A percentile compares a stretch with the other conserved stretches of the same genome.
phyloP scores from a whole-genome alignment of 2,113 vertebrate species.

The Vicugna pacos region DNA sequence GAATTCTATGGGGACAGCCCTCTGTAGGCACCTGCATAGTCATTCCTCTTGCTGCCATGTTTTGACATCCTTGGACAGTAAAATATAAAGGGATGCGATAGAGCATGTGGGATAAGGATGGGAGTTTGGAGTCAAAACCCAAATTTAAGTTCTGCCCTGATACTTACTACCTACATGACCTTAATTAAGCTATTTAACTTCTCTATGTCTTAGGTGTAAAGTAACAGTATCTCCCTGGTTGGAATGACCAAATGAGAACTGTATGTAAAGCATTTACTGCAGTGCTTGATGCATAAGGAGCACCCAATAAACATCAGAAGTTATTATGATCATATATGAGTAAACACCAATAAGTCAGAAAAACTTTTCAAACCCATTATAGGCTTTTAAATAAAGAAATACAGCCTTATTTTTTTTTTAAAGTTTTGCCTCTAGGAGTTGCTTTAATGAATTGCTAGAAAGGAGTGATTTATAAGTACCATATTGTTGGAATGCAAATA shows the following conservation, averaged over 20 bases:
- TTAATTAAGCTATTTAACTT: slow-evolving; percentile 3
- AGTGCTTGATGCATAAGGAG: background rate
- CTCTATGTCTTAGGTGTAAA: slow-evolving; percentile 20
- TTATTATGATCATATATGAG: slow-evolving; percentile 46
- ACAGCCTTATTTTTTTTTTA: slow-evolving; percentile 56
- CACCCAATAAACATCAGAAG: slow-evolving; percentile 19
- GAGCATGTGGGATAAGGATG: background rate
- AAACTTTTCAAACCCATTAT: slow-evolving; percentile 58
- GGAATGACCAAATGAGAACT: background rate
- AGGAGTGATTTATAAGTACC: slow-evolving; percentile 76
- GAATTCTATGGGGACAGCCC: background rate
- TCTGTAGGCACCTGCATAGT: background rate
- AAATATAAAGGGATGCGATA: background rate
- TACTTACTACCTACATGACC: background rate
- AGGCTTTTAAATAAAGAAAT: slow-evolving; percentile 65
- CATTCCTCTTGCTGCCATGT: background rate
- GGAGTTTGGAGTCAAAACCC: background rate
- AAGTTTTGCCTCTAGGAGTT: slow-evolving; percentile 68
- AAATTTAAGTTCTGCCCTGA: slow-evolving; percentile 46
- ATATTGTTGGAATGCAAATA: slow-evolving; percentile 75
- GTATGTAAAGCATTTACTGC: slow-evolving; percentile 12
- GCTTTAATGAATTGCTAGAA: slow-evolving; percentile 75
- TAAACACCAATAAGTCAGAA: slow-evolving; percentile 47
- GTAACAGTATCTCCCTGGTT: background rate
- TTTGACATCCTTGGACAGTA: background rate